Conservation (phyloP, 2,888 invertebrate genomes). For the Resseliella maxima region DNA sequence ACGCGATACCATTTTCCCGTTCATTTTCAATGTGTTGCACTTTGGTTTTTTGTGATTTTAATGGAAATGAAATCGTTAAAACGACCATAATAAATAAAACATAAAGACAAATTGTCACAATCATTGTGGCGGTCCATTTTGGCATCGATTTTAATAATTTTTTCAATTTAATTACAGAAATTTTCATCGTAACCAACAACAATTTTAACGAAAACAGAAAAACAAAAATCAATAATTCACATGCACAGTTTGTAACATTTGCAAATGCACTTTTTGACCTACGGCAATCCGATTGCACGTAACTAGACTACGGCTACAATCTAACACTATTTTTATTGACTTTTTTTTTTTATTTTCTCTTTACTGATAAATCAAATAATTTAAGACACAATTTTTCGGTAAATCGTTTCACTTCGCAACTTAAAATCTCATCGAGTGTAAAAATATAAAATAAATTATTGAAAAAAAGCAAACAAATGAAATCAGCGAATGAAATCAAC, state of each 20-base stretch:
- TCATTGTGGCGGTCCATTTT: constrained; percentile 69
- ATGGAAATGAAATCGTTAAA: constrained; percentile 69
- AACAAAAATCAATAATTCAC: not conserved
- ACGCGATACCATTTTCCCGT: constrained; percentile 32
- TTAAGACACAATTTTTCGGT: too few relatives aligned
- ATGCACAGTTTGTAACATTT: not conserved
- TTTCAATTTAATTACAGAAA: constrained; percentile 12
- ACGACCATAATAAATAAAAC: constrained; percentile 70
- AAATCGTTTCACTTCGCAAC: too few relatives aligned
- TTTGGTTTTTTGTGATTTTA: constrained; percentile 62
- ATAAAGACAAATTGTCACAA: constrained; percentile 71
- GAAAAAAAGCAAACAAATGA: not conserved
- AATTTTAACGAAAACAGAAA: not conserved
- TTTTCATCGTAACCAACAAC: not conserved
- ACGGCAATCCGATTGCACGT: not conserved
- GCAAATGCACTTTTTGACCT: not conserved
- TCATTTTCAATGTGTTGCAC: not conserved
- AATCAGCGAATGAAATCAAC: not conserved
- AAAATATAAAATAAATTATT: not conserved
- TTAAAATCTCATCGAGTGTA: too few relatives aligned
- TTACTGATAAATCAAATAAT: too few relatives aligned
- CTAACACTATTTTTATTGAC: not conserved
- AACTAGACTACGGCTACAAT: constrained; percentile 7
- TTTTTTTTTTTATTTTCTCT: not conserved
- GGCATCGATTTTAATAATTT: constrained; percentile 61